phyloP scores from a whole-genome alignment of 2,797 vertebrate genomes.

The Staurois parvus region DNA sequence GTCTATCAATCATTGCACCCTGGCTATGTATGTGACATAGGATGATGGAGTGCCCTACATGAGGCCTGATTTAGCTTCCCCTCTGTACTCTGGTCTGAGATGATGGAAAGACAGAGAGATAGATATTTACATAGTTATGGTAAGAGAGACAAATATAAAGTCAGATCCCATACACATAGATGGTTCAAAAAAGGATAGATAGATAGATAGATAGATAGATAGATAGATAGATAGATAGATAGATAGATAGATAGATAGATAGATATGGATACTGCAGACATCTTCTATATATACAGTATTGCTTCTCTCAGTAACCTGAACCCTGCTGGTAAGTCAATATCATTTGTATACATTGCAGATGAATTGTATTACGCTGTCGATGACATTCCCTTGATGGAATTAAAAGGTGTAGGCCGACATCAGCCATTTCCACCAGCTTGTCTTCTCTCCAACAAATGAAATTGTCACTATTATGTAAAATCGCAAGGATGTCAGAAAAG shows the following conservation, averaged over 20 bases:
- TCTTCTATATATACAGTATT: constrained; percentile 20
- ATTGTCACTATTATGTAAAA: constrained; percentile 61
- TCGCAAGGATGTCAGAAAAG: constrained; percentile 61
- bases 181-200: constrained; percentile 8
- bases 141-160: background rate
- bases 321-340: constrained; percentile 4
- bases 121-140: background rate
- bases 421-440: constrained; percentile 60
- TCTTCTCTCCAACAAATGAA: constrained; percentile 34
- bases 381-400: constrained; percentile 68
- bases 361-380: constrained; percentile 65
- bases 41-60: constrained; percentile 85
- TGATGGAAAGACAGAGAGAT: constrained; percentile 68
- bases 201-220: constrained; percentile 47
- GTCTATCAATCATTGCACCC: constrained; percentile 87
- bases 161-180: constrained; percentile 3
- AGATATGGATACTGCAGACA: background rate
- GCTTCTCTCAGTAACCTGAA: background rate
- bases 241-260: constrained; percentile 42
- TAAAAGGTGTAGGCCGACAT: constrained; percentile 62
- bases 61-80: constrained; percentile 74
- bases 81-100: constrained; percentile 79
- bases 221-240: constrained; percentile 58
- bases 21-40: constrained; percentile 81
- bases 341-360: constrained; percentile 25